Evolutionary conservation across 2,113 vertebrate species (phyloP), one percentile per base, ranked within the genome.

Genomic region (Hydrochoerus hydrochaeris): DNA sequence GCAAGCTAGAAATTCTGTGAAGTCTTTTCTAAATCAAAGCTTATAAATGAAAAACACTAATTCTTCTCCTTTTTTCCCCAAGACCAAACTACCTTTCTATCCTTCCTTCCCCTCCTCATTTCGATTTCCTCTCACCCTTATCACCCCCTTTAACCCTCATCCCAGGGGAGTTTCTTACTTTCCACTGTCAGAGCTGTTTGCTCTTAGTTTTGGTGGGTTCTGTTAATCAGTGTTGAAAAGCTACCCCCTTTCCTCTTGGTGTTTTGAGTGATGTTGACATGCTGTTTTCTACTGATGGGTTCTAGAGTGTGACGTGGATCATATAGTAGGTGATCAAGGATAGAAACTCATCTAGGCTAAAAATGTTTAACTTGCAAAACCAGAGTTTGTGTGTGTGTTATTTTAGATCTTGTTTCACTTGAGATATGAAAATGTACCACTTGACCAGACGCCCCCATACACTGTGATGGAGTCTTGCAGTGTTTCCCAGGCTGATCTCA

Each of bases 91-190:
- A 30, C 38, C 32, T 73, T 54, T 57, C 20, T 54, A 71, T 65
- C 52, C 71, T 95, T 91, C 65, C 90, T 46, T 8, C 14, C 54
- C 54, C 44, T 22, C 9, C 65, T 67, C 41, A 41, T 69, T 90
- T 71, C 67, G 94, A 0, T 41, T 82, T 30, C 8, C 38, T 87
- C 58, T 16, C 30, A 26, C 75, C 52, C 58, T 92, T 89, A 77
- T 73, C 30, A 60, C 84, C 83, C 57, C 63, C 49, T 17, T 46
- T 52, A 91, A 6, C 4, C 3, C 30, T 10, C 9, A 38, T 22
- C 52, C 62, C 28, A 88, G 57, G n/a, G 94, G 69, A 90, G 71
- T 91, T 65, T 96, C 65, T 69, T 92, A 86, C 32, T 92, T 84
- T 91, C 32, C 28, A 90, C 30, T 38, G 1, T 46, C 89, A 82